These are phyloP conservation scores for Silurus glanis DNA, from an alignment of 2,113 vertebrate species.

Conservation along the genomic window DNA sequence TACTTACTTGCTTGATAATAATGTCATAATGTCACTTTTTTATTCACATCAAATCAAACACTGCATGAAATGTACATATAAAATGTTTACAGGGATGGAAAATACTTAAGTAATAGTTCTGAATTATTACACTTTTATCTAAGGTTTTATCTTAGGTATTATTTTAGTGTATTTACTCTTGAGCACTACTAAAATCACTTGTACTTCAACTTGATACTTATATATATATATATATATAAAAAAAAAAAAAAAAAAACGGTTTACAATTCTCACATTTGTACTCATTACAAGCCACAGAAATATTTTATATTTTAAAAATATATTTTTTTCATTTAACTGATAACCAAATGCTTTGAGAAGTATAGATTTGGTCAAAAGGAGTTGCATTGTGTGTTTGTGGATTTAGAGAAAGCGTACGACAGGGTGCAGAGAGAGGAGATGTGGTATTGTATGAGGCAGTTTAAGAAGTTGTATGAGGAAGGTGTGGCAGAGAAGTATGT, in stretches of 20 bases:
- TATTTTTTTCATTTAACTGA: not conserved
- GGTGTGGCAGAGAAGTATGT: no score
- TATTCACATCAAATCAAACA: not conserved
- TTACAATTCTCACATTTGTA: not conserved
- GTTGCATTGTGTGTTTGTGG: no score
- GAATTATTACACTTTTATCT: no score
- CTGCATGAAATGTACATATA: not conserved
- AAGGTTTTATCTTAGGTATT: not conserved
- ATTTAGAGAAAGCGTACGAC: no score
- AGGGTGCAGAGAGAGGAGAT: no score
- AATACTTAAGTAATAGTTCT: not conserved
- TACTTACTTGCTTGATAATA: not conserved
- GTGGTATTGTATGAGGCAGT: no score
- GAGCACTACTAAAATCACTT: not conserved
- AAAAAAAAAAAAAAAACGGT: not conserved
- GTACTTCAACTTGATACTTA: not conserved
- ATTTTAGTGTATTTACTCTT: not conserved
- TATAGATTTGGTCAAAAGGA: no score
- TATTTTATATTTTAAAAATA: no score
- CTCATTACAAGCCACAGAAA: not conserved
- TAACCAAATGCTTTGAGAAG: no score
- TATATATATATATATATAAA: no score
- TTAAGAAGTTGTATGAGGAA: no score
- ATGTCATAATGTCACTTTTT: not conserved
- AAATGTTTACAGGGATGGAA: no score